Evolutionary conservation across 2,113 vertebrate species (phyloP).

Genomic region (Rhegmatorhina hoffmannsi): DNA sequence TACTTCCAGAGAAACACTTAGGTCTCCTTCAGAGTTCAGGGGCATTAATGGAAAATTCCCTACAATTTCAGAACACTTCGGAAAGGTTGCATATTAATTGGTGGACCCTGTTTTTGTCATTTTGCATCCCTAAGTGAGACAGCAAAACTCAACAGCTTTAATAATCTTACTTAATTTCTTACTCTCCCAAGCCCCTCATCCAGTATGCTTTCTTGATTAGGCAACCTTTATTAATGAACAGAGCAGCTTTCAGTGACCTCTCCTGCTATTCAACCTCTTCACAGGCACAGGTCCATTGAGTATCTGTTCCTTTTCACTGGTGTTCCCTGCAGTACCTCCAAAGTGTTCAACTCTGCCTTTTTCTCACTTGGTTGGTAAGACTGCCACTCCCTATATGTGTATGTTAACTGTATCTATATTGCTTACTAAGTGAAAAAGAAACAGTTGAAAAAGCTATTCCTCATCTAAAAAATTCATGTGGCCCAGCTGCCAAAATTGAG

Average conservation of each 20-base stretch:
- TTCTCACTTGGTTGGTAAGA: neutral
- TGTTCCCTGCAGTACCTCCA: fast-evolving
- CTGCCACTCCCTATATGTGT: neutral
- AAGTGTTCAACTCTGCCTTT: neutral
- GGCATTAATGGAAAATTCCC: neutral
- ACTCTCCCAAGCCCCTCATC: no score
- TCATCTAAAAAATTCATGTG: neutral
- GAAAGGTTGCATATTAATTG: neutral
- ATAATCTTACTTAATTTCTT: neutral
- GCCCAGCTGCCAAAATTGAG: neutral
- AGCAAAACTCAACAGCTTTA: neutral
- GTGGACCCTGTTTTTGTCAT: neutral
- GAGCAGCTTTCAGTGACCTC: neutral
- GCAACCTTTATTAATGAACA: neutral
- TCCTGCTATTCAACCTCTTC: neutral
- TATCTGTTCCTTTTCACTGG: neutral
- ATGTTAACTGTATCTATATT: neutral
- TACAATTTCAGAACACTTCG: neutral
- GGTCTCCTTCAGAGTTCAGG: neutral
- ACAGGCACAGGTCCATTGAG: fast-evolving
- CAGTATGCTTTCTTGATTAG: neutral
- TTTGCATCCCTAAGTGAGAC: neutral
- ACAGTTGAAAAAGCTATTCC: neutral
- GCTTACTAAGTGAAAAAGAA: neutral
- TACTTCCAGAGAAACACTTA: neutral